Conservation (phyloP, 2,113 vertebrate species). For the Astur gentilis region DNA sequence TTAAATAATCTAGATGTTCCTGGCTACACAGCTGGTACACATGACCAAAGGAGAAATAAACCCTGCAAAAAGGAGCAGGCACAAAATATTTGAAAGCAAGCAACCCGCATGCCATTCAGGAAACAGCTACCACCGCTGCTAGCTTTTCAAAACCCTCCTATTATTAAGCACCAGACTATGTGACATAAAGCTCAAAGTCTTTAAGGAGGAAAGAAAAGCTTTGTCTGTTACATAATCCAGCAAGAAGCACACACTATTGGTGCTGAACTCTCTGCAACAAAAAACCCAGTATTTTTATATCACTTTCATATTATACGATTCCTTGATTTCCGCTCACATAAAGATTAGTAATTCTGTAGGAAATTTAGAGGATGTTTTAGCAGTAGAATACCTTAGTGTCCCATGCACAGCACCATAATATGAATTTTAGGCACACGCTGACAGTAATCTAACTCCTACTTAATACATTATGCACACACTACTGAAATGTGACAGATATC, state of each 20-base stretch:
- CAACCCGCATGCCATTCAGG: not conserved
- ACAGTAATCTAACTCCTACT: not conserved
- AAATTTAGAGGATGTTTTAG: not conserved
- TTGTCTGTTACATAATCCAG: not conserved
- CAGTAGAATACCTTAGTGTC: not conserved
- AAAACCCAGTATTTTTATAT: not conserved
- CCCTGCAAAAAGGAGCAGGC: not conserved
- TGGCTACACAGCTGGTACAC: not conserved
- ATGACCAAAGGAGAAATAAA: not conserved
- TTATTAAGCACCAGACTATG: not conserved
- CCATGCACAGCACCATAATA: not conserved
- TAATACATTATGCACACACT: not conserved
- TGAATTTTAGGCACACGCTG: not conserved
- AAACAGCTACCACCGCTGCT: not conserved
- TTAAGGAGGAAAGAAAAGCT: not conserved
- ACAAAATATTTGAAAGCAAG: not conserved
- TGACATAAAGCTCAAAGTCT: not conserved
- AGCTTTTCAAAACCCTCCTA: not conserved
- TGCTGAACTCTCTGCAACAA: not conserved
- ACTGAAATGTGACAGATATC: not conserved
- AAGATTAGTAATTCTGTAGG: not conserved
- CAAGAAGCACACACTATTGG: not conserved
- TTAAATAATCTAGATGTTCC: not conserved
- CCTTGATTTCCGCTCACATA: not conserved
- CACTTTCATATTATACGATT: not conserved